Conservation (phyloP, 2,797 vertebrate genomes). For the Anguilla anguilla region DNA sequence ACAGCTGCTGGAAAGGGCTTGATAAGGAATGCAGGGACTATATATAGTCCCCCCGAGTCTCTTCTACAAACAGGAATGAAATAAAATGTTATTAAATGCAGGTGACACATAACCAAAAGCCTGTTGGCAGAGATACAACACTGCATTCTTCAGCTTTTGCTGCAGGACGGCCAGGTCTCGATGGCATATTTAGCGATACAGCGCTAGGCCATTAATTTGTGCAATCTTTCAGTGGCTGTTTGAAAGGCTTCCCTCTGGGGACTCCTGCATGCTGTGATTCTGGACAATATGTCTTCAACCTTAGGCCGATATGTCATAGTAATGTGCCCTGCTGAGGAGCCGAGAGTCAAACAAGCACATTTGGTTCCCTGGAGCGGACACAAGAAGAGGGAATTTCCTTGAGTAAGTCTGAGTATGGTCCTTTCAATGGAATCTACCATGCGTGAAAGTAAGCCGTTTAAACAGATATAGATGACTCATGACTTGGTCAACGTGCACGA, state of each 20-base stretch:
- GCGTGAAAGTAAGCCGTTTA: conserved; percentile 16
- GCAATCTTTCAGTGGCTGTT: background rate
- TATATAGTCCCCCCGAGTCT: background rate
- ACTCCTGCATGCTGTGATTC: background rate
- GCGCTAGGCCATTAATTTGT: conserved; percentile 6
- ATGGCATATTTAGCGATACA: background rate
- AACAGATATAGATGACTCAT: background rate
- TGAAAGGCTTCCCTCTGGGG: background rate
- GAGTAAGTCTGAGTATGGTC: background rate
- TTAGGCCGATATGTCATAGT: background rate
- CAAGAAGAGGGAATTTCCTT: background rate
- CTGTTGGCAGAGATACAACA: background rate
- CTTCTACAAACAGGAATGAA: background rate
- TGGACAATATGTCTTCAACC: conserved; percentile 9
- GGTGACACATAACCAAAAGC: background rate
- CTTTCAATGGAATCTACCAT: background rate
- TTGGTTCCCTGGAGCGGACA: background rate
- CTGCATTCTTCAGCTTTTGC: background rate
- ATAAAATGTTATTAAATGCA: background rate
- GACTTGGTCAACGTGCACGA: background rate
- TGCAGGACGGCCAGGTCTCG: background rate
- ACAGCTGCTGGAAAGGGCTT: background rate
- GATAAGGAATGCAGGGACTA: background rate
- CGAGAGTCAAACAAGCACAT: conserved; percentile 5
- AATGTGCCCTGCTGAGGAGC: background rate